A percentile compares a stretch with the other conserved stretches of the same genome.
Evolutionary conservation across 1,140 invertebrate species (phyloP).

Genomic region (Thrips palmi): DNA sequence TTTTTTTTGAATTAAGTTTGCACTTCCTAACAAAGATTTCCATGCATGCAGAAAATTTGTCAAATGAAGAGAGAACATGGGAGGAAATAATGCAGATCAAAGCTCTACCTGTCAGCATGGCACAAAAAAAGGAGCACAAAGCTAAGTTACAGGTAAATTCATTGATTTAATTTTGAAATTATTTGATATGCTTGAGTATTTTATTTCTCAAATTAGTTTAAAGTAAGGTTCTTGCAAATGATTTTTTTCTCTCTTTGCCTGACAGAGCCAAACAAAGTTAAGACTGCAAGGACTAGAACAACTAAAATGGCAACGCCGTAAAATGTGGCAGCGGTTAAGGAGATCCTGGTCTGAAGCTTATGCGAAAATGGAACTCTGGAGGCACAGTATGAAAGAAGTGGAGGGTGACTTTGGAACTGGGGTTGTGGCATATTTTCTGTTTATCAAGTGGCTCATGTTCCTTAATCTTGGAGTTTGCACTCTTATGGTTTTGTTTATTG

Average conservation of each 20-base stretch:
- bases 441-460: conserved; percentile 61
- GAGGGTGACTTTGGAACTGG: conserved; percentile 66
- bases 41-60: conserved; percentile 39
- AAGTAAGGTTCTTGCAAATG: neutral
- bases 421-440: conserved; percentile 60
- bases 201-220: neutral
- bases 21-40: neutral
- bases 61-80: conserved; percentile 67
- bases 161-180: too few relatives aligned
- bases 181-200: too few relatives aligned
- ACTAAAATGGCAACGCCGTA: conserved; percentile 52
- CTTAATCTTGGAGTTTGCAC: conserved; percentile 47
- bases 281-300: conserved; percentile 58
- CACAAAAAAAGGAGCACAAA: conserved; percentile 59
- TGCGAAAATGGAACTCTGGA: conserved; percentile 53
- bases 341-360: conserved; percentile 36
- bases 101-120: conserved; percentile 61
- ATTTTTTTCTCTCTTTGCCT: conserved; percentile 9
- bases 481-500: conserved; percentile 42
- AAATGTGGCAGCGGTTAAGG: conserved; percentile 41
- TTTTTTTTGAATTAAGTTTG: conserved; percentile 7
- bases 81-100: conserved; percentile 74
- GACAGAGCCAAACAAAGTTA: conserved; percentile 63
- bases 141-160: conserved; percentile 47
- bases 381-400: conserved; percentile 44